Base-by-base conservation (phyloP, 2,113 vertebrate species). In the Carettochelys insculpta region DNA sequence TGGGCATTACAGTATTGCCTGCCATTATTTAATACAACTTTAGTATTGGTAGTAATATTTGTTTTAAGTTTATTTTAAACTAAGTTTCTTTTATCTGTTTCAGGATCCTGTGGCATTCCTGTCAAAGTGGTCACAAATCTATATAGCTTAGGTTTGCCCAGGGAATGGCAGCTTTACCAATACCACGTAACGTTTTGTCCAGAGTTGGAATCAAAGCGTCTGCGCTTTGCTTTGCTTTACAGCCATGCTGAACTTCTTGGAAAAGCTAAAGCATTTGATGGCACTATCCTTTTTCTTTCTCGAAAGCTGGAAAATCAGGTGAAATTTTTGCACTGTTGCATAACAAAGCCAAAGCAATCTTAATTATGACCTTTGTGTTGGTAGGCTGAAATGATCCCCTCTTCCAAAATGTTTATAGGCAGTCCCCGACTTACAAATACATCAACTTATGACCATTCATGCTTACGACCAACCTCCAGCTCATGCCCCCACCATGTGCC, bases 221-320 rank as follows among this genome's bases (percentile, higher is more conserved):
- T 97, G 78, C 86, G 95, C 38, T 77, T 91, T 47, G 92, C 94
- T n/a, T 86, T 91, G 54, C 78, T 97, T 47, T 96, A 90, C 34
- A 88, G 2, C 54, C 93, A 96, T 34, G n/a, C 53, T 19, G 77
- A 89, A 82, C 45, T 97, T 58, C 14, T 77, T 17, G 83, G 84
- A 34, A 96, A 79, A 86, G 81, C 95, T 41, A 97, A 96, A 94
- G 94, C 83, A 5, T 94, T 96, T 6, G 93, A 95, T 86, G 97
- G 95, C 27, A 27, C 58, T 48, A 71, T 54, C 5, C 97, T 97
- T 77, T 97, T 97, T 86, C 92, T 97, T 14, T 84, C 93, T 65
- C 73, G 95, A 58, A 95, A 96, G 7, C 86, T 95, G 29, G 88
- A 96, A 86, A 90, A 95, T 47, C 89, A 96, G 94, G 96, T 98